Evolutionary conservation across 2,888 invertebrate genomes (phyloP).

Genomic region (Caenorhabditis sp.): DNA sequence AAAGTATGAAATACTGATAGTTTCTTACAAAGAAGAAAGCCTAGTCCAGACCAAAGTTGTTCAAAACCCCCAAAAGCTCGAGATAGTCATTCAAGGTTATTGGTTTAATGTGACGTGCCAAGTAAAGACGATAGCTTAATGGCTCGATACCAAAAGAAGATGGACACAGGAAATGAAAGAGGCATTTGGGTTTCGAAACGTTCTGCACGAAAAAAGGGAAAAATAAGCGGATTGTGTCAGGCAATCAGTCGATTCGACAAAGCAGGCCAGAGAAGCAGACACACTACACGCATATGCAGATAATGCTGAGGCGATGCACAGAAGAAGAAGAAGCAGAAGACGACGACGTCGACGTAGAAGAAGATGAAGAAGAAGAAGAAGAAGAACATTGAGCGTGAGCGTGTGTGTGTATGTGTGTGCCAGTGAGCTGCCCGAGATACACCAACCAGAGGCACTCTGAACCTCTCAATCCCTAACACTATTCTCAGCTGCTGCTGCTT

Average conservation of each 20-base stretch:
- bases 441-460: conserved; percentile 58
- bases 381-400: conserved; percentile 65
- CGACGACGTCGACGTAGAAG: conserved; percentile 44
- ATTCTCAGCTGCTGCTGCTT: conserved; percentile 42
- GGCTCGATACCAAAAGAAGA: conserved; percentile 12
- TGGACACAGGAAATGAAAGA: conserved; percentile 54
- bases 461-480: conserved; percentile 20
- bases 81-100: conserved; percentile 33
- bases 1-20: too few species aligned
- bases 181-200: conserved; percentile 56
- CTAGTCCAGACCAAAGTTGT: not conserved
- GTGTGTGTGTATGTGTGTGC: conserved; percentile 56
- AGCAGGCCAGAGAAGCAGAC: conserved; percentile 59
- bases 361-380: conserved; percentile 43
- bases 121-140: conserved; percentile 40
- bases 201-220: conserved; percentile 53
- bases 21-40: not conserved
- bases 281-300: conserved; percentile 63
- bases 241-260: conserved; percentile 63
- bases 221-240: conserved; percentile 66
- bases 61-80: too few species aligned
- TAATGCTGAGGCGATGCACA: conserved; percentile 51
- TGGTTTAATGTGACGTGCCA: conserved; percentile 46
- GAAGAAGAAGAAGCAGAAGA: conserved; percentile 45
- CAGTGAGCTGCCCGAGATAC: conserved; percentile 66